Evolutionary conservation across 2,113 vertebrate genomes (phyloP).

Genomic region (Oreochromis tanganicae): DNA sequence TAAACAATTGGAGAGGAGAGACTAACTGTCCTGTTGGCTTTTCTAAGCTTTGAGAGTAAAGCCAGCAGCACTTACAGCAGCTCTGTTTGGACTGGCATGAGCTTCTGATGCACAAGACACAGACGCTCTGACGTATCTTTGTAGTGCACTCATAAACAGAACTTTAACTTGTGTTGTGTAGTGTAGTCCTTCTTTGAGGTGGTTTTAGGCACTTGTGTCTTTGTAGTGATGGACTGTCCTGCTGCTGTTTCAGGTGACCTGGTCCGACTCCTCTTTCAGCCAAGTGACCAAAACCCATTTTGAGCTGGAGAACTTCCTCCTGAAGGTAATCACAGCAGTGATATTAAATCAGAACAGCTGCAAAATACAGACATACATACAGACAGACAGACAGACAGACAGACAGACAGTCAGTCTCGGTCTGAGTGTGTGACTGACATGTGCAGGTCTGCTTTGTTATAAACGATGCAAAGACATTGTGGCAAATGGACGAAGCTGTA

Average conservation of each 20-base stretch:
- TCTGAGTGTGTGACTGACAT: background rate
- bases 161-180: background rate
- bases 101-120: background rate
- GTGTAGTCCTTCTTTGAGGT: background rate
- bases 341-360: background rate
- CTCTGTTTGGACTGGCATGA: background rate
- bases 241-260: constrained; percentile 79
- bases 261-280: constrained; percentile 85
- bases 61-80: background rate
- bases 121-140: background rate
- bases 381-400: too few species aligned
- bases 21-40: background rate
- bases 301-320: constrained; percentile 89
- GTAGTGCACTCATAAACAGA: background rate
- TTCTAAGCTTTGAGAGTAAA: background rate
- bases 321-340: constrained; percentile 74
- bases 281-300: constrained; percentile 89
- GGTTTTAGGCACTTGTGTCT: background rate
- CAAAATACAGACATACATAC: background rate
- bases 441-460: background rate
- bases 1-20: constrained; percentile 4
- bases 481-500: background rate
- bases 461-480: background rate
- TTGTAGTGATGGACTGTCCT: background rate
- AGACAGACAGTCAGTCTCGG: background rate